phyloP scores from a whole-genome alignment of 2,888 invertebrate species.

The Romanomermis culicivorax region DNA sequence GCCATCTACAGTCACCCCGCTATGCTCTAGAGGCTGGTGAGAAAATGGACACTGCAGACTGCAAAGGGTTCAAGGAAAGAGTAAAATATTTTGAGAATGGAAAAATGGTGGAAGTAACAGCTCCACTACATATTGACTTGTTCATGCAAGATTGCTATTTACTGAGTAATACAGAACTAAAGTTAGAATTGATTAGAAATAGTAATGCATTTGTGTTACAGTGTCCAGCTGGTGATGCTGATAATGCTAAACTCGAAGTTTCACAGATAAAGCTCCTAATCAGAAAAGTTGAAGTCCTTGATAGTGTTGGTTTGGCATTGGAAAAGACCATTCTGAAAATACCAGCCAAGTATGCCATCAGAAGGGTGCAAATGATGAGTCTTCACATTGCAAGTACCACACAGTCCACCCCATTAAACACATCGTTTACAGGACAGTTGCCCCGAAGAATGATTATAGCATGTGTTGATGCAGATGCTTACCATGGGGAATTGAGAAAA shows the following conservation, averaged over 20 bases:
- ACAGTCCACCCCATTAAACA: background rate
- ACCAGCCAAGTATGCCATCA: background rate
- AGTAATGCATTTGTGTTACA: background rate
- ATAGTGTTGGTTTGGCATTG: background rate
- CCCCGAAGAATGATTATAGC: constrained; percentile 1
- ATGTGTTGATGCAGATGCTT: background rate
- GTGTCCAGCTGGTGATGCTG: background rate
- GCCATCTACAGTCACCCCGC: background rate
- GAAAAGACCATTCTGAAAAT: background rate
- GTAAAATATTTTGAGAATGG: background rate
- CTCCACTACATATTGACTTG: background rate
- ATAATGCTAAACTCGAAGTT: background rate
- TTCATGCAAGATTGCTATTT: background rate
- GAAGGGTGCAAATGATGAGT: background rate
- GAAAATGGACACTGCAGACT: background rate
- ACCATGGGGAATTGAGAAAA: background rate
- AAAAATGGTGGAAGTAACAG: background rate
- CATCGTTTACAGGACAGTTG: background rate
- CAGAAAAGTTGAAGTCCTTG: background rate
- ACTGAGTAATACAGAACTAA: background rate
- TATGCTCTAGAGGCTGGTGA: background rate
- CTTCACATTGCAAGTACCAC: background rate
- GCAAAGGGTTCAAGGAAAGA: background rate
- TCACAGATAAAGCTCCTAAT: background rate
- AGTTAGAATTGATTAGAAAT: background rate